phyloP scores from a whole-genome alignment of 2,797 vertebrate species.

The Anguilla pacifica region DNA sequence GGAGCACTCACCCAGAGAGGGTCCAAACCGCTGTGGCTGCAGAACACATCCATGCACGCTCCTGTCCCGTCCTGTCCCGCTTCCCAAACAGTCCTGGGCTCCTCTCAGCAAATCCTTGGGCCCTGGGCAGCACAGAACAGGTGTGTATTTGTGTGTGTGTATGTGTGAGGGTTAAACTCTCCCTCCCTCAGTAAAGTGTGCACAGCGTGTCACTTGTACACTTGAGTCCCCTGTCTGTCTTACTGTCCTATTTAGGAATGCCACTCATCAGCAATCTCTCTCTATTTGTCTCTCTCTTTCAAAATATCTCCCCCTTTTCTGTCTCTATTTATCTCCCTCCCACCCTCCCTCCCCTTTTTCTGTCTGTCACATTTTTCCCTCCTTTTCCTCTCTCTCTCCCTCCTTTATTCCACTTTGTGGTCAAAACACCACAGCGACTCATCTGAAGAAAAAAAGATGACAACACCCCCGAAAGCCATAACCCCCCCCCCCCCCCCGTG shows the following conservation, averaged over 20 bases:
- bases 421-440: slow-evolving; percentile 4
- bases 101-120: background rate
- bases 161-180: background rate
- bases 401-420: background rate
- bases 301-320: background rate
- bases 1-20: slow-evolving; percentile 61
- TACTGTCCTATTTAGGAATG: background rate
- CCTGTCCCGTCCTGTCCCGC: background rate
- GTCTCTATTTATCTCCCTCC: background rate
- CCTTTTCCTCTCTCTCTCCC: background rate
- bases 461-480: background rate
- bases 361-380: background rate
- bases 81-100: background rate
- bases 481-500: background rate
- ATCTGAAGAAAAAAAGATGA: slow-evolving; percentile 2
- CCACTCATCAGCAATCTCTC: background rate
- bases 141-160: background rate
- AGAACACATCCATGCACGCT: slow-evolving; percentile 63
- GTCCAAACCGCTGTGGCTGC: slow-evolving; percentile 64
- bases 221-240: background rate
- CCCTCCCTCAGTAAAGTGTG: background rate
- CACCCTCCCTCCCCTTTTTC: background rate
- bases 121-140: background rate
- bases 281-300: background rate
- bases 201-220: background rate